Percentiles rank a stretch among this genome's conserved stretches.
These are phyloP conservation scores for Polymixis lichenea DNA, from an alignment of 2,888 invertebrate species.

Conservation along the genomic window DNA sequence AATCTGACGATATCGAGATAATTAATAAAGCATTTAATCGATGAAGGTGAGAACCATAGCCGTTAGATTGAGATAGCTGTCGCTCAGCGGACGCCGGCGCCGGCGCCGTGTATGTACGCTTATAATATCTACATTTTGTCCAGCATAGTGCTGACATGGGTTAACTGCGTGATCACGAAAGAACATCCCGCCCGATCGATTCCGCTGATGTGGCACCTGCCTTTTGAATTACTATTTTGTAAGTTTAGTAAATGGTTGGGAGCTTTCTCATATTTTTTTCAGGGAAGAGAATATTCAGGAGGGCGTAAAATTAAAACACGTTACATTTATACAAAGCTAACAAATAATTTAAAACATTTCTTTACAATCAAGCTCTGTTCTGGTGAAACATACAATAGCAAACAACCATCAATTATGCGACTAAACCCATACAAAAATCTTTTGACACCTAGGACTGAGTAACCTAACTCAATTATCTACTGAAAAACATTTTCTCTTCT, in stretches of 20 bases:
- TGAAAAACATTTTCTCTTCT: constrained; percentile 29
- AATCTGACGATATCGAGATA: neutral
- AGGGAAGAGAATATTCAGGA: no score
- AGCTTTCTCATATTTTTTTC: neutral
- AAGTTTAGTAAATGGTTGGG: neutral
- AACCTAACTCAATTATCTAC: constrained; percentile 22
- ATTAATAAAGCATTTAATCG: constrained; percentile 13
- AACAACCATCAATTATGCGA: neutral
- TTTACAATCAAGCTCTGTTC: neutral
- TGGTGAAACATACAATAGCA: neutral
- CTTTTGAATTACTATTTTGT: neutral
- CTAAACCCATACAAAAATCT: neutral
- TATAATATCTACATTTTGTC: constrained; percentile 76
- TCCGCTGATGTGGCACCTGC: neutral
- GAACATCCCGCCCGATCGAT: neutral
- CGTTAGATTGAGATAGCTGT: constrained; percentile 60
- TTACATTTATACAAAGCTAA: neutral
- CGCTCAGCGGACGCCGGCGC: constrained; percentile 64
- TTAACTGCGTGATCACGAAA: constrained; percentile 10
- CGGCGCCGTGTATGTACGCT: constrained; percentile 71
- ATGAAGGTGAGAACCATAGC: constrained; percentile 49
- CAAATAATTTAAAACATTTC: neutral
- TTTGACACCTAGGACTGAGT: neutral
- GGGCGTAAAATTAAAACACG: neutral
- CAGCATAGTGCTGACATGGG: constrained; percentile 64